Evolutionary conservation across 2,797 vertebrate species (phyloP), one percentile per base, ranked within the genome.

Genomic region (Liasis olivaceus): DNA sequence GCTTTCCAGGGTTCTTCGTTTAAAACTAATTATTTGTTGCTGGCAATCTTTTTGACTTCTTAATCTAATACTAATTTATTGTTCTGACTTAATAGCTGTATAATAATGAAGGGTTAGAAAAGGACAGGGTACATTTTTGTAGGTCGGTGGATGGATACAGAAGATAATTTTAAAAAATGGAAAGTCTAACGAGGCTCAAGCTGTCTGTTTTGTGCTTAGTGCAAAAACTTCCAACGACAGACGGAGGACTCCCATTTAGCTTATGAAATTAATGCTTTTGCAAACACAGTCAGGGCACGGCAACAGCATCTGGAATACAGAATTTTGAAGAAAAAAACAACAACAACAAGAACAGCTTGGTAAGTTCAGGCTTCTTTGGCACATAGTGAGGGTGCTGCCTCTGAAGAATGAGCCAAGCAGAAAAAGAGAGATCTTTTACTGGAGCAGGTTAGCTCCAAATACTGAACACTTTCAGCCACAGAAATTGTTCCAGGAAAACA

Each of bases 391-490:
- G 31, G 54, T 86, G 31, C 54, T 86, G 88, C 56, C 59, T 85
- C 81, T 47, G 26, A 28, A 85, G 81, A 86, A 92, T 7, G 63
- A 26, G 12, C 47, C 81, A 60, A 11, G 62, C 28, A 51, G 54
- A 89, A 92, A 89, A 60, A 89, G 51, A n/a, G 64, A 91, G 66
- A 51, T 59, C 63, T 92, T 89, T 89, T 89, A 92, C 72, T 92
- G 91, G 81, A 47, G 5, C 60, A 92, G 87, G 54, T 89, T 60
- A 31, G 62, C 28, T 59, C 54, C 17, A n/a, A 86, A 86, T 54
- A 87, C n/a, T 85, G 91, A 89, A 69, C 62, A 89, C 8, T 47
- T 56, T 89, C 62, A 92, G 60, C 22, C 63, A 89, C 7, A 85
- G 60, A 56, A 92, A 85, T 54, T 51, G 15, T 89, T 92, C 88